phyloP scores from a whole-genome alignment of 2,888 invertebrate species.

The Ochlodes sylvanus region DNA sequence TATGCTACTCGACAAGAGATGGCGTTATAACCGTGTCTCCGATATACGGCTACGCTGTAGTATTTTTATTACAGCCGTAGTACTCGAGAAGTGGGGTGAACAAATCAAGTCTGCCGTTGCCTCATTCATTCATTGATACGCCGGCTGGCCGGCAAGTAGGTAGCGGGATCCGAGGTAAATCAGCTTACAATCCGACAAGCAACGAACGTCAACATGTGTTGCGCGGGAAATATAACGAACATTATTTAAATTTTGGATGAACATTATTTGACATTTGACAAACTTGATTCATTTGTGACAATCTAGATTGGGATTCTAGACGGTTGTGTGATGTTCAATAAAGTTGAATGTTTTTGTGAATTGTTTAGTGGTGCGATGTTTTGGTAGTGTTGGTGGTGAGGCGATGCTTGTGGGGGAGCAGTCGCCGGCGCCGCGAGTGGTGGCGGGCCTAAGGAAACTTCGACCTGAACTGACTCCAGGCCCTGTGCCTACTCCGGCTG shows the following conservation, averaged over 20 bases:
- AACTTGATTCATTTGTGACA: conserved; percentile 37
- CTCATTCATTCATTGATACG: conserved; percentile 71
- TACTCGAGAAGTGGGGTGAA: conserved; percentile 56
- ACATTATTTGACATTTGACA: conserved; percentile 67
- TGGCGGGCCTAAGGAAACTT: conserved; percentile 80
- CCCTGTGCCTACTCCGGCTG: conserved; percentile 72
- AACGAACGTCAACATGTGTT: conserved; percentile 53
- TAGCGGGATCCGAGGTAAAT: conserved; percentile 26
- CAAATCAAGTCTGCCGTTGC: conserved; percentile 47
- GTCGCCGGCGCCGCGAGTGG: conserved; percentile 82
- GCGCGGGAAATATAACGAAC: conserved; percentile 74
- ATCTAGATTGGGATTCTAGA: conserved; percentile 6
- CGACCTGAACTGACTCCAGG: conserved; percentile 78
- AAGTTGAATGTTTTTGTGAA: conserved; percentile 57
- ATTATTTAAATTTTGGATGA: conserved; percentile 68
- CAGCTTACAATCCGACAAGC: conserved; percentile 37
- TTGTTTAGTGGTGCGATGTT: conserved; percentile 67
- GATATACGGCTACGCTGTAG: conserved; percentile 33
- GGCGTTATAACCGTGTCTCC: conserved; percentile 31
- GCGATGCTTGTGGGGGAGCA: conserved; percentile 81
- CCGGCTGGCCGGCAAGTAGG: conserved; percentile 63
- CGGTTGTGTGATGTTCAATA: conserved; percentile 38
- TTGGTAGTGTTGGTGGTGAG: conserved; percentile 55
- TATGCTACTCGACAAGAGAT: conserved; percentile 51
- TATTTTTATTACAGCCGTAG: conserved; percentile 45